Evolutionary conservation across 2,113 vertebrate species (phyloP).

Genomic region (Vulpes vulpes): DNA sequence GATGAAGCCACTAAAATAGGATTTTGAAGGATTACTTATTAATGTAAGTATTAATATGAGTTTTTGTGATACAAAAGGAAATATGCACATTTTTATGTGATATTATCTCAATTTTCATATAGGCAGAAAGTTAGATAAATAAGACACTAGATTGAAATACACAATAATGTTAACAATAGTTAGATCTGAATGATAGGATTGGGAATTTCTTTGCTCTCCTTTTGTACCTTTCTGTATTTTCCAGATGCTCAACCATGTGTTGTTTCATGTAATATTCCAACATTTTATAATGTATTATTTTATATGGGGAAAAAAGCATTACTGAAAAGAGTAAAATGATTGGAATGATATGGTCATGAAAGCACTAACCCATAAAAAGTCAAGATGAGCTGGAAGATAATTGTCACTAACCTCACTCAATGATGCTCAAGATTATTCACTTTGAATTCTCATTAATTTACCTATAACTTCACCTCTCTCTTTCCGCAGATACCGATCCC

Average conservation of each 20-base stretch:
- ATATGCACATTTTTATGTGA: neutral
- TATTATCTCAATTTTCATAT: slow-evolving; percentile 26
- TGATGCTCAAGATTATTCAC: neutral
- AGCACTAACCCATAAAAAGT: neutral
- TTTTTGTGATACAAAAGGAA: neutral
- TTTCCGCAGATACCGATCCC: neutral
- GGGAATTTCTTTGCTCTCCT: neutral
- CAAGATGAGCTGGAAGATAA: neutral
- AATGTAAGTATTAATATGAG: neutral
- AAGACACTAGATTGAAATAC: slow-evolving; percentile 2
- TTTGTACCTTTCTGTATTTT: slow-evolving; percentile 3
- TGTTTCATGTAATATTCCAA: neutral
- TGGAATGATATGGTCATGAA: neutral
- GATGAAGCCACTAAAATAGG: neutral
- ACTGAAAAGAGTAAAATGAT: neutral
- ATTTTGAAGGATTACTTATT: slow-evolving; percentile 15
- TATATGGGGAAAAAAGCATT: neutral
- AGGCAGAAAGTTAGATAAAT: neutral
- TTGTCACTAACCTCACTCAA: neutral
- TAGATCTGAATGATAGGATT: neutral
- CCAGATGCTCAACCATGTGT: neutral
- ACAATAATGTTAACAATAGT: neutral
- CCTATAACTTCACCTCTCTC: neutral
- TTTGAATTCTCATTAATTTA: neutral
- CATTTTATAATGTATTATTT: neutral